Base-by-base conservation (phyloP, 2,113 vertebrate species). In the Rhea pennata region DNA sequence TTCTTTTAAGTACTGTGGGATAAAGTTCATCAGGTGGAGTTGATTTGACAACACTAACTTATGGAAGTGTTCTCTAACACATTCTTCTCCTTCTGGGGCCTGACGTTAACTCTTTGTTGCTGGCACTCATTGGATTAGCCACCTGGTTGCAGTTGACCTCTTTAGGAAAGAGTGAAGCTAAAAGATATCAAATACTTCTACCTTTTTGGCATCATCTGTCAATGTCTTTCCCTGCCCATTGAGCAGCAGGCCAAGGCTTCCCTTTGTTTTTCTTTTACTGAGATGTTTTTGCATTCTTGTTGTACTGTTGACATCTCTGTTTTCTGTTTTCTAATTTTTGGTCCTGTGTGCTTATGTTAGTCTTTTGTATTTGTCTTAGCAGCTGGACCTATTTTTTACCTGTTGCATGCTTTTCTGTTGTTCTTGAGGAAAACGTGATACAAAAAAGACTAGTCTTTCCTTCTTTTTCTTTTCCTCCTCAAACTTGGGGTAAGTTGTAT, bases 1-100 rank as follows among this genome's bases (percentile, higher is more conserved):
- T 51, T 87, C 67, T 79, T 86, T 61, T 75, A 94, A 67, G 82
- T 90, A 67, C 31, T 80, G 31, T 53, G 51, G 46, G 40, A 80
- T 84, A 76, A 92, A 87, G 48, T 90, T 95, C 64, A 90, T 94
- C 73, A 76, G n/a, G 58, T 92, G 86, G 78, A 87, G 73, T 71
- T 58, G 40, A 87, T 84, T 84, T 87, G 73, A 90, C 92, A 90
- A 67, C 27, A 87, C 33, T 75, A 80, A 92, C 62, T 93, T 89
- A 87, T 53, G 3, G 0, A 36, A 46, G 23, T 40, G 23, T 87
- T 87, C 66, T 92, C 67, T 84, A 79, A 54, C 46, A 59, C n/a
- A 48, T 75, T 66, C 23, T 87, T 87, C 79, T 84, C 64, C 40
- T 51, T 84, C 75, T 46, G 46, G 62, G 69, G 58, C 27, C 62